A percentile compares a stretch with the other conserved stretches of the same genome.
phyloP scores from a whole-genome alignment of 2,113 vertebrate genomes.

The Lathamus discolor region DNA sequence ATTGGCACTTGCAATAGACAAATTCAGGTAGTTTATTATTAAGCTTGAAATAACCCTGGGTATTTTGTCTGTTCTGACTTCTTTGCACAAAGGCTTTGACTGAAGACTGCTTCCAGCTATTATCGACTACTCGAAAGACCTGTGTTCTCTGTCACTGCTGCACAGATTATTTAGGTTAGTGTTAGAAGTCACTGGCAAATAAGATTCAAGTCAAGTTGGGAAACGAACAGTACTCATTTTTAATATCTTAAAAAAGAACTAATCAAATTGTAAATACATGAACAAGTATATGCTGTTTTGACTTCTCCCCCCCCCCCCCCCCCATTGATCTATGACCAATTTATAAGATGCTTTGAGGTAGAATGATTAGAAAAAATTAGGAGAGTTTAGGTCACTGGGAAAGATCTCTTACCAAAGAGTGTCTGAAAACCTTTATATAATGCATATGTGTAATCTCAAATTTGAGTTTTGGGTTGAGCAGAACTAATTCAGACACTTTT shows the following conservation, averaged over 20 bases:
- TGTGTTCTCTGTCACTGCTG: neutral
- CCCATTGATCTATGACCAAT: neutral
- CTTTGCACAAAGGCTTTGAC: neutral
- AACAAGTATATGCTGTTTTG: neutral
- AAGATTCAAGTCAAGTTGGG: neutral
- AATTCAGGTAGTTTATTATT: neutral
- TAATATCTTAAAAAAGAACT: neutral
- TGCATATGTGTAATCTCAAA: neutral
- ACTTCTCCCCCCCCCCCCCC: no score
- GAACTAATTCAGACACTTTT: neutral
- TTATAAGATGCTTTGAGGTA: neutral
- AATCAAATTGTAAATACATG: neutral
- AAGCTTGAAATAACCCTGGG: neutral
- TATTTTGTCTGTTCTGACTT: neutral
- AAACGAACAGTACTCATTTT: neutral
- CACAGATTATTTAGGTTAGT: neutral
- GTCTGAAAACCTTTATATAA: neutral
- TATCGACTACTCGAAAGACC: neutral
- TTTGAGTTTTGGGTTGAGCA: neutral
- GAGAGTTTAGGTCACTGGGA: neutral
- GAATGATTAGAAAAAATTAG: conserved; percentile 23
- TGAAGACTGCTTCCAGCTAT: neutral
- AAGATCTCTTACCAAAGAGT: neutral
- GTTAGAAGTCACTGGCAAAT: neutral
- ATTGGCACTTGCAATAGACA: neutral